phyloP scores from a whole-genome alignment of 2,113 vertebrate species.

The Macheiramphus alcinus region DNA sequence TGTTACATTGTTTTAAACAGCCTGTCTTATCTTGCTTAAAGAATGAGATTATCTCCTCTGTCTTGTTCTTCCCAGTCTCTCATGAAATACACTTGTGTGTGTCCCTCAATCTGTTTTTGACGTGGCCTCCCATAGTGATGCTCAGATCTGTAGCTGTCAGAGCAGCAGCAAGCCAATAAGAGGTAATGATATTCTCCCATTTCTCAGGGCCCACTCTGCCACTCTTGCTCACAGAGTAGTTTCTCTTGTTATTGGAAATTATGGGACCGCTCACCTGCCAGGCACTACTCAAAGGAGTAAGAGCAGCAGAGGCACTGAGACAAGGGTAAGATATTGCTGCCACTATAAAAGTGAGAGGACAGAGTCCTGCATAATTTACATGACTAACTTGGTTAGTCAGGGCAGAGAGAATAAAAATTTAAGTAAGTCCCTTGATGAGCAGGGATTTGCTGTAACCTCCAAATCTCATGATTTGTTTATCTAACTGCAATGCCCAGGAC shows the following conservation, averaged over 20 bases:
- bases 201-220: not conserved
- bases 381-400: not conserved
- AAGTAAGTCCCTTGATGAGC: not conserved
- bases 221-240: not conserved
- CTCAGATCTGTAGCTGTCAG: not conserved
- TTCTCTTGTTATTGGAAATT: not conserved
- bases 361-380: not conserved
- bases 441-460: not conserved
- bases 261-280: not conserved
- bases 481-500: not conserved
- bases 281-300: not conserved
- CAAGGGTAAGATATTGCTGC: not conserved
- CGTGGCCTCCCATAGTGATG: not conserved
- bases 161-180: not conserved
- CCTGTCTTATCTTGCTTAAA: constrained; percentile 3
- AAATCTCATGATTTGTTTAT: not conserved
- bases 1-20: constrained; percentile 9
- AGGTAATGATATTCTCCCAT: not conserved
- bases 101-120: not conserved
- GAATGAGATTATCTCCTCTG: constrained; percentile 28
- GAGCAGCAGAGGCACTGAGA: not conserved
- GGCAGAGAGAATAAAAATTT: not conserved
- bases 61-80: not conserved
- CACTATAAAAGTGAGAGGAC: not conserved
- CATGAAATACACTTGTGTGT: not conserved